Evolutionary conservation across 2,888 invertebrate genomes (phyloP).

Genomic region (Plebejus argus): DNA sequence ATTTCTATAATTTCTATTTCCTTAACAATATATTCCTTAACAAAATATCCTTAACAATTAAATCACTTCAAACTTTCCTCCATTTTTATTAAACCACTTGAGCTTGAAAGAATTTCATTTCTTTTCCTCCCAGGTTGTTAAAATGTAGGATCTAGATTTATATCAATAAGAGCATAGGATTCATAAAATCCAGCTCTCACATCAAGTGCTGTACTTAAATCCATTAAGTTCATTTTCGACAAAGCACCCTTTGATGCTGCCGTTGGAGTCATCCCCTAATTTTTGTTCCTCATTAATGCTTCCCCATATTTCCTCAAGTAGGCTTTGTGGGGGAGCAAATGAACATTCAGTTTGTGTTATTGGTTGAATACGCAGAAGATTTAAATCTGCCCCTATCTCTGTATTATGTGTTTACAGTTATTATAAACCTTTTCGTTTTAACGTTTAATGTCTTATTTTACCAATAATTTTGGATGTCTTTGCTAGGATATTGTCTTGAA

Average conservation of each 20-base stretch:
- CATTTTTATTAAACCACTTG: not conserved
- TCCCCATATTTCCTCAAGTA: slow-evolving; percentile 23
- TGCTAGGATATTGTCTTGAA: too few relatives aligned
- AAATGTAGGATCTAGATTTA: not conserved
- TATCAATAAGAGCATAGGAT: not conserved
- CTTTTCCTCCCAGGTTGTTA: too few relatives aligned
- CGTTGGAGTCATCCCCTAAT: slow-evolving; percentile 9
- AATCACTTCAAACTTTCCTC: too few relatives aligned
- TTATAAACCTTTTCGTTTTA: not conserved
- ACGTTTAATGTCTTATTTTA: not conserved
- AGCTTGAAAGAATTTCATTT: not conserved
- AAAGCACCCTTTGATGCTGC: slow-evolving; percentile 7
- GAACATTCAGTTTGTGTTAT: slow-evolving; percentile 11
- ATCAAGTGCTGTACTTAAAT: slow-evolving; percentile 9
- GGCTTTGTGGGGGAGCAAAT: slow-evolving; percentile 23
- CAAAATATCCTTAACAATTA: too few relatives aligned
- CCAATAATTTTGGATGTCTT: too few relatives aligned
- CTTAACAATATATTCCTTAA: too few relatives aligned
- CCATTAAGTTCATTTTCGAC: slow-evolving; percentile 12
- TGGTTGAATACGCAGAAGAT: not conserved
- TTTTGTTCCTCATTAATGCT: slow-evolving; percentile 14
- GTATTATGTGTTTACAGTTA: not conserved
- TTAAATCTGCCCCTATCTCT: not conserved
- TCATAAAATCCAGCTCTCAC: slow-evolving; percentile 4
- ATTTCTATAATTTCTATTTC: too few relatives aligned